Conservation (phyloP, 1,140 invertebrate genomes). For the Bombus breviceps region DNA sequence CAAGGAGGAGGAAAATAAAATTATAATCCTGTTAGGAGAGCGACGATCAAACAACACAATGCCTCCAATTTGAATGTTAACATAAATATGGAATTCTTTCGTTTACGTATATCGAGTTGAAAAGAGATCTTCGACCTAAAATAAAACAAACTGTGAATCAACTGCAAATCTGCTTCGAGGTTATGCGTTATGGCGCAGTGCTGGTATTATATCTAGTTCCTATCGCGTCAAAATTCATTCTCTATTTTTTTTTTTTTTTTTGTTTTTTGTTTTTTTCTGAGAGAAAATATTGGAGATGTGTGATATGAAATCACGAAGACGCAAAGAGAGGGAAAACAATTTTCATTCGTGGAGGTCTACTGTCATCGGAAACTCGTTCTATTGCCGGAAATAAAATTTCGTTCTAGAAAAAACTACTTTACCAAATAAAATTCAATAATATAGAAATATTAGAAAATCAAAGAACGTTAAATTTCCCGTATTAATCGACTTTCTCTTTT, state of each 20-base stretch:
- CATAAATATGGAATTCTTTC: not conserved
- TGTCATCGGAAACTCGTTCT: constrained; percentile 23
- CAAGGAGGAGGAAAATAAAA: constrained; percentile 58
- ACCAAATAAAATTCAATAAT: not conserved
- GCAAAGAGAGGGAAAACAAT: not conserved
- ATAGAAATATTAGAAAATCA: not conserved
- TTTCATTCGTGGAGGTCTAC: constrained; percentile 27
- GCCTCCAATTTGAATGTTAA: not conserved
- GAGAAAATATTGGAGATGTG: constrained; percentile 20
- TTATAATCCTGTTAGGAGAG: constrained; percentile 75
- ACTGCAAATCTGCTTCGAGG: not conserved
- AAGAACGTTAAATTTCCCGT: not conserved
- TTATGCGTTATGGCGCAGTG: not conserved
- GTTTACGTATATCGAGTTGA: not conserved
- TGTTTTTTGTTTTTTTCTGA: not conserved
- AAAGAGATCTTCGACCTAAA: not conserved
- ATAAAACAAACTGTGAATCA: too few relatives aligned
- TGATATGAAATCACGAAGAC: constrained; percentile 30
- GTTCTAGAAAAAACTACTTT: not conserved
- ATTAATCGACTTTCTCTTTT: not conserved
- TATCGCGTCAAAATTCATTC: constrained; percentile 26
- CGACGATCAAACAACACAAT: constrained; percentile 55
- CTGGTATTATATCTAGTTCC: constrained; percentile 20
- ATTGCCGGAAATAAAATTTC: constrained; percentile 1
- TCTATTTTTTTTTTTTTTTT: constrained; percentile 2